Conservation (phyloP, 2,113 vertebrate species). For the Anthoscopus minutus region DNA sequence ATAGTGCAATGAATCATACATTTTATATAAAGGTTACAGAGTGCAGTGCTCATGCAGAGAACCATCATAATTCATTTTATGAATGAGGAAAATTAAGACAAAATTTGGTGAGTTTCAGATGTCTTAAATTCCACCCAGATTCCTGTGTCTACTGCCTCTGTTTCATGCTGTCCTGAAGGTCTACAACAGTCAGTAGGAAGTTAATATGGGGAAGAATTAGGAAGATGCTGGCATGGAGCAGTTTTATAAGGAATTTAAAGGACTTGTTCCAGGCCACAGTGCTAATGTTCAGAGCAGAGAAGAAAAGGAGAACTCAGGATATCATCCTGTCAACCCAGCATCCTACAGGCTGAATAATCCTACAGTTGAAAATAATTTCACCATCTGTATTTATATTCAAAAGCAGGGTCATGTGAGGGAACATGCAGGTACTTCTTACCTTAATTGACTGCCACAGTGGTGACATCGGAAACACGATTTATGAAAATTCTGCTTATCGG, state of each 20-base stretch:
- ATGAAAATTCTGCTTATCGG: constrained; percentile 95
- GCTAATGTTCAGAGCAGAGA: background rate
- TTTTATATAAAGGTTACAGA: background rate
- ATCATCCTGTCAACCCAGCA: background rate
- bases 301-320: background rate
- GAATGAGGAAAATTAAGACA: background rate
- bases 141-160: background rate
- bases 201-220: background rate
- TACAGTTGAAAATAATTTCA: background rate
- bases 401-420: background rate
- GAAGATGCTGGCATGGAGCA: background rate
- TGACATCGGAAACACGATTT: constrained; percentile 96
- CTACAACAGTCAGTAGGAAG: background rate
- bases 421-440: constrained; percentile 71
- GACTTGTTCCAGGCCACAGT: background rate
- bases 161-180: background rate
- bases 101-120: background rate
- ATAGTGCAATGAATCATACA: background rate
- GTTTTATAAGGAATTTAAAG: background rate
- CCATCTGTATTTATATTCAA: background rate
- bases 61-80: background rate
- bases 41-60: background rate
- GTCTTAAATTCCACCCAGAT: background rate
- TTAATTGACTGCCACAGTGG: constrained; percentile 89
- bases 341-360: background rate